Percentiles rank a stretch among this genome's conserved stretches.
phyloP scores from a whole-genome alignment of 2,888 invertebrate genomes.

The Camponotus fellah region DNA sequence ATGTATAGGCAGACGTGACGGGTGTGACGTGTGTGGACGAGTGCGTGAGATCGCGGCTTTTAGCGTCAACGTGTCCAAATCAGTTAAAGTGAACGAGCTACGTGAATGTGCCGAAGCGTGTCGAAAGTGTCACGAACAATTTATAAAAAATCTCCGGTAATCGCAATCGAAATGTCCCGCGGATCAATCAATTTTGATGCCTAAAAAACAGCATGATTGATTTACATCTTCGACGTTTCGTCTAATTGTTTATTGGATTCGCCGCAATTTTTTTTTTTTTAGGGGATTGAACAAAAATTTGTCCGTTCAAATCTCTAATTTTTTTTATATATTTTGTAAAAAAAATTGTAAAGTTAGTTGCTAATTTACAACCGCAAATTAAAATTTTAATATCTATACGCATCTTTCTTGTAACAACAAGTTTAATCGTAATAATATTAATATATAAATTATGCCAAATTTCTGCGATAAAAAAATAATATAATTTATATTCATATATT shows the following conservation, averaged over 20 bases:
- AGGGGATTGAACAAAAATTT: not conserved
- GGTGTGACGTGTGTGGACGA: conserved; percentile 23
- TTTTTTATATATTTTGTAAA: not conserved
- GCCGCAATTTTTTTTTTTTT: not conserved
- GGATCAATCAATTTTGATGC: conserved; percentile 5
- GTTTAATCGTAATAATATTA: not conserved
- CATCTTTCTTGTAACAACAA: not conserved
- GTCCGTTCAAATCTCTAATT: not conserved
- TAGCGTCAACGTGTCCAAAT: conserved; percentile 37
- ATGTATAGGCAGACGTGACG: conserved; percentile 21
- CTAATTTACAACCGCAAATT: conserved; percentile 1
- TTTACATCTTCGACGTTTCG: not conserved
- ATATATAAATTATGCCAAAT: not conserved
- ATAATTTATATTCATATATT: not conserved
- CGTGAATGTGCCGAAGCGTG: conserved; percentile 22
- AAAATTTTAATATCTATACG: not conserved
- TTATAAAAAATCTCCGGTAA: not conserved
- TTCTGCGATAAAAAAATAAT: not conserved
- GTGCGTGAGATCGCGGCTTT: conserved; percentile 29
- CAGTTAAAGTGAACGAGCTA: conserved; percentile 36
- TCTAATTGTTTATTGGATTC: not conserved
- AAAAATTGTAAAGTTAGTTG: not conserved
- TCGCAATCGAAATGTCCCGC: not conserved
- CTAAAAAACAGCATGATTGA: conserved; percentile 16
- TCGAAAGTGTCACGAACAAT: not conserved